phyloP scores from a whole-genome alignment of 2,888 invertebrate genomes.

The Synergus gifuensis region DNA sequence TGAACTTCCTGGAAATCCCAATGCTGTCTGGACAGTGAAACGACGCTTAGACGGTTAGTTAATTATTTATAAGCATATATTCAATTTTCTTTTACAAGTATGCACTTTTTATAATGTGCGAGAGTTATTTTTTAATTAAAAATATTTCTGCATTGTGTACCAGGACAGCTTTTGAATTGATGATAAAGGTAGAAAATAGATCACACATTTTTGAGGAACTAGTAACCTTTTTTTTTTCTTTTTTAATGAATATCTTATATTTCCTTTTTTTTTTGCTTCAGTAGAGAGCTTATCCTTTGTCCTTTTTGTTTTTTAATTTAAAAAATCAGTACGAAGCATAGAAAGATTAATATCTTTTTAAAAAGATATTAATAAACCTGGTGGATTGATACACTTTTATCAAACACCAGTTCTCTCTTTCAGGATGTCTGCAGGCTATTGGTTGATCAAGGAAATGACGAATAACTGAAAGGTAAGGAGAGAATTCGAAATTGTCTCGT shows the following conservation, averaged over 20 bases:
- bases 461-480: slow-evolving; percentile 73
- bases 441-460: slow-evolving; percentile 74
- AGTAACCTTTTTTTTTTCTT: background rate
- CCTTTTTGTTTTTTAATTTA: background rate
- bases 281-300: background rate
- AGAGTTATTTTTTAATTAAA: background rate
- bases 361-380: slow-evolving; percentile 79
- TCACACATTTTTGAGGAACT: background rate
- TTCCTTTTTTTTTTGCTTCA: background rate
- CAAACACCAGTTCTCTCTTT: slow-evolving; percentile 96
- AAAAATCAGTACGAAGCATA: slow-evolving; percentile 9
- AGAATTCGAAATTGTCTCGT: slow-evolving; percentile 60
- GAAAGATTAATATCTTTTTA: slow-evolving; percentile 39
- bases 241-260: background rate
- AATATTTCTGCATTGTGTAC: background rate
- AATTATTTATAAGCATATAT: slow-evolving; percentile 7
- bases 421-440: slow-evolving; percentile 81
- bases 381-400: slow-evolving; percentile 82
- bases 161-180: background rate
- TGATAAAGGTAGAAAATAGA: background rate
- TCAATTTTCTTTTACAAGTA: background rate
- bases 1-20: slow-evolving; percentile 99
- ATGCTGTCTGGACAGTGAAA: slow-evolving; percentile 99
- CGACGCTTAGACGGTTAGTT: slow-evolving; percentile 96
- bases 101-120: background rate